phyloP scores from a whole-genome alignment of 2,888 invertebrate genomes.

The Troilus luridus region DNA sequence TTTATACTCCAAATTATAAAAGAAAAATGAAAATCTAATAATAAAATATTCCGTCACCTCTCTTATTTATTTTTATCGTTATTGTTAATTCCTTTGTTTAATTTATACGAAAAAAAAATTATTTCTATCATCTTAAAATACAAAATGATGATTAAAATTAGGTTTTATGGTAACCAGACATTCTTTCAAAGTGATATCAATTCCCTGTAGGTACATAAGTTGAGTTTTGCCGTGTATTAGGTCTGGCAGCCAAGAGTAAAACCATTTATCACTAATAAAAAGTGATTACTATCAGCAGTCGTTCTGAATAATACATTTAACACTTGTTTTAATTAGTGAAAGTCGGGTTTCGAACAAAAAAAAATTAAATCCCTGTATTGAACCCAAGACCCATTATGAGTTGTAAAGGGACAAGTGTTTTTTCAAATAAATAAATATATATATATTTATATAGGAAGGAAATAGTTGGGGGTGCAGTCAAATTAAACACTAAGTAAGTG shows the following conservation, averaged over 20 bases:
- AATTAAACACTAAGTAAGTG: no score
- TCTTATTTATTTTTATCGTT: not conserved
- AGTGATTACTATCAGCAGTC: not conserved
- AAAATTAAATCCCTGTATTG: no score
- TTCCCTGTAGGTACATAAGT: not conserved
- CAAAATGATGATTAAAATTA: not conserved
- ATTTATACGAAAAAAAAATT: not conserved
- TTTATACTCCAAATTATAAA: not conserved
- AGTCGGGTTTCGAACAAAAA: no score
- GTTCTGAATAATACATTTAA: not conserved
- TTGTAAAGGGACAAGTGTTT: no score
- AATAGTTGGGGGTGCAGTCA: no score
- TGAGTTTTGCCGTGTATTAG: not conserved
- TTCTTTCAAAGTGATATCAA: not conserved
- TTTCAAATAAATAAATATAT: no score
- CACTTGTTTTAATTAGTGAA: not conserved
- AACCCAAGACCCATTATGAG: no score
- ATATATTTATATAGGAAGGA: no score
- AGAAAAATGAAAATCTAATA: not conserved
- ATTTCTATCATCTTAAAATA: not conserved
- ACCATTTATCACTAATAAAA: not conserved
- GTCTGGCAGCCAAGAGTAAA: not conserved
- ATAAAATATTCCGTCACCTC: not conserved
- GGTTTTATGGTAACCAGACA: not conserved
- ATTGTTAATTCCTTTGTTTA: not conserved